Percentiles rank a stretch among this genome's conserved stretches.
Evolutionary conservation across 2,113 vertebrate species (phyloP).

Genomic region (Puntigrus tetrazona): DNA sequence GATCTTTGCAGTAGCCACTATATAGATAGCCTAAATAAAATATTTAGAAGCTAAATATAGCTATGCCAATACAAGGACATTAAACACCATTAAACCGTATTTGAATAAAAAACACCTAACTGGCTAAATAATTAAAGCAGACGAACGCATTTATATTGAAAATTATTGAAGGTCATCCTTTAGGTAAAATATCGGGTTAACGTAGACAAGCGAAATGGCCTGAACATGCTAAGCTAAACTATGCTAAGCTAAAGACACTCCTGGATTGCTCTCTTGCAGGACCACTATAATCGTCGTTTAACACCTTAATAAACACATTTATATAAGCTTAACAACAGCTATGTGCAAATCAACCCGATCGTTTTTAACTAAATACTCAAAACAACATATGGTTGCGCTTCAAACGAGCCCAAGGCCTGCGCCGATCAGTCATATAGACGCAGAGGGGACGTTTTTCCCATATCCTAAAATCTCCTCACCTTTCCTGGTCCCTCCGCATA

Average conservation of each 20-base stretch:
- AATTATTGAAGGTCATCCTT: not conserved
- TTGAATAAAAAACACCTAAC: not conserved
- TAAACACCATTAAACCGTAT: not conserved
- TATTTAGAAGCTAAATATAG: not conserved
- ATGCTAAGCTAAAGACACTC: not conserved
- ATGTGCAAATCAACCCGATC: not conserved
- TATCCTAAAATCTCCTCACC: constrained; percentile 63
- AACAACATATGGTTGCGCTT: constrained; percentile 70
- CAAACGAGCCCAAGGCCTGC: constrained; percentile 56
- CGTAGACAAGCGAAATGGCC: not conserved
- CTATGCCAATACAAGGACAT: not conserved
- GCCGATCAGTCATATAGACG: not conserved
- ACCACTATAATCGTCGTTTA: not conserved
- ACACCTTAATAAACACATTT: not conserved
- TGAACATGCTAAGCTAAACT: not conserved
- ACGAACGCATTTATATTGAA: not conserved
- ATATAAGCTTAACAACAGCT: not conserved
- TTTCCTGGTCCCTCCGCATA: constrained; percentile 92
- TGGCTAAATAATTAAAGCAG: not conserved
- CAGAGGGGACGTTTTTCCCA: not conserved
- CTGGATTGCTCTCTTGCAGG: too few species aligned
- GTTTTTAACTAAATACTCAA: not conserved
- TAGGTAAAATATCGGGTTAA: not conserved
- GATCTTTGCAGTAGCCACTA: not conserved
- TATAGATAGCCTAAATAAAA: not conserved